Evolutionary conservation across 2,797 vertebrate genomes (phyloP).

Genomic region (Linurgus olivaceus): DNA sequence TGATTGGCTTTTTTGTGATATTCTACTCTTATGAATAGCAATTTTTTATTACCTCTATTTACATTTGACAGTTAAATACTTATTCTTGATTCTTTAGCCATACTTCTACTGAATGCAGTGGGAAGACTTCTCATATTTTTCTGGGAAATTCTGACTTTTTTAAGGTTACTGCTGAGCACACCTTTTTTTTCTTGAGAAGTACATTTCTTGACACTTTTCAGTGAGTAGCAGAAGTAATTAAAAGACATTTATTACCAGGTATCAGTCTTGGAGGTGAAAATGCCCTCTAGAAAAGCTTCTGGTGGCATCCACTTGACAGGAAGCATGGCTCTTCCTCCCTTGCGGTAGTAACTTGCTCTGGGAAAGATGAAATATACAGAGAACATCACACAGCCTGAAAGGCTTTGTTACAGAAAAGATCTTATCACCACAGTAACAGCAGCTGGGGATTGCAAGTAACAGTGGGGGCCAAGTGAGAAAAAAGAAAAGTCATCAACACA

Average conservation of each 20-base stretch:
- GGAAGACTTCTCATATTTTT: not conserved
- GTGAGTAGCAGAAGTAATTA: not conserved
- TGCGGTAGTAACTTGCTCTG: slow-evolving; percentile 93
- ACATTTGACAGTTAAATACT: not conserved
- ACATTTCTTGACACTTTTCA: not conserved
- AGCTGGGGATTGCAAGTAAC: not conserved
- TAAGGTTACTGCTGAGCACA: not conserved
- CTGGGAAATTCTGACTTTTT: not conserved
- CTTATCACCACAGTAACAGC: not conserved
- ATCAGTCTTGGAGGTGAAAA: slow-evolving; percentile 95
- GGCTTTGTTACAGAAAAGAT: not conserved
- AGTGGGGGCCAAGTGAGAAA: not conserved
- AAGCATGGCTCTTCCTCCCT: slow-evolving; percentile 88
- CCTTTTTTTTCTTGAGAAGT: not conserved
- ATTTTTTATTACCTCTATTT: not conserved
- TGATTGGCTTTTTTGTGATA: not conserved
- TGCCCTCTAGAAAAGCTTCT: slow-evolving; percentile 92
- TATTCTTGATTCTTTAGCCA: not conserved
- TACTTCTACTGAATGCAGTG: not conserved
- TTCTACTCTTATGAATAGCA: not conserved
- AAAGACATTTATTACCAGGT: slow-evolving; percentile 82
- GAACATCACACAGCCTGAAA: not conserved
- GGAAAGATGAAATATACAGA: not conserved
- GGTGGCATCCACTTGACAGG: slow-evolving; percentile 95
- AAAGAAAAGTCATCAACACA: not conserved